These are phyloP conservation scores for Noctuana brunneofusca DNA, from an alignment of 2,888 invertebrate genomes.

Conservation along the genomic window DNA sequence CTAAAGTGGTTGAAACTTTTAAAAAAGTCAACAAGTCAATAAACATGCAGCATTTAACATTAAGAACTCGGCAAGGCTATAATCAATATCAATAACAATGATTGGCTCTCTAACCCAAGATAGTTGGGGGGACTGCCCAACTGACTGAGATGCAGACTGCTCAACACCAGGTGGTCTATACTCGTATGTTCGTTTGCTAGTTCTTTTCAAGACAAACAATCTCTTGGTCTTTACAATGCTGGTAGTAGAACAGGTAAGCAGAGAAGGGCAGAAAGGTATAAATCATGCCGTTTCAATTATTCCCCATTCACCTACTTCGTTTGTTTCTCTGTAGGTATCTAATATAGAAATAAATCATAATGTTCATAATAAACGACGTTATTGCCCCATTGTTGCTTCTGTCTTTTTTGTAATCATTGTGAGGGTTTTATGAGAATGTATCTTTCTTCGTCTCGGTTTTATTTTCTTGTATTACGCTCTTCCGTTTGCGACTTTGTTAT, in stretches of 20 bases:
- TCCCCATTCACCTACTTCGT: constrained; percentile 53
- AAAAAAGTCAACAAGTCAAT: too few relatives aligned
- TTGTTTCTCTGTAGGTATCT: constrained; percentile 39
- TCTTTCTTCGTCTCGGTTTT: constrained; percentile 5
- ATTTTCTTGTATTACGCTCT: constrained; percentile 7
- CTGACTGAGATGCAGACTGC: too few relatives aligned
- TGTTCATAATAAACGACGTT: constrained; percentile 32
- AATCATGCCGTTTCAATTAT: constrained; percentile 73
- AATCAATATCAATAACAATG: too few relatives aligned
- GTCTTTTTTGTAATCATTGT: constrained; percentile 9
- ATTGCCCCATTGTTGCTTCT: constrained; percentile 36
- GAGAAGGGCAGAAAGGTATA: constrained; percentile 47
- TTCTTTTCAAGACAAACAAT: neutral
- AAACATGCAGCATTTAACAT: too few relatives aligned
- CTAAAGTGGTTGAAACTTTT: too few relatives aligned
- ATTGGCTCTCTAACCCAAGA: too few relatives aligned
- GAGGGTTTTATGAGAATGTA: constrained; percentile 8
- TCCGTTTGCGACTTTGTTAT: neutral
- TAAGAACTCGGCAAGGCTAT: too few relatives aligned
- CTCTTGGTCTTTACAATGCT: neutral
- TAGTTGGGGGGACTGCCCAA: too few relatives aligned
- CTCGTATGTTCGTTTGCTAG: neutral
- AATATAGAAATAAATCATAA: constrained; percentile 46
- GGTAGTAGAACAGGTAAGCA: neutral
- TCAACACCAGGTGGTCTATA: too few relatives aligned